Base-by-base conservation (phyloP, 1,140 invertebrate species). In the Chrysomallon squamiferum region DNA sequence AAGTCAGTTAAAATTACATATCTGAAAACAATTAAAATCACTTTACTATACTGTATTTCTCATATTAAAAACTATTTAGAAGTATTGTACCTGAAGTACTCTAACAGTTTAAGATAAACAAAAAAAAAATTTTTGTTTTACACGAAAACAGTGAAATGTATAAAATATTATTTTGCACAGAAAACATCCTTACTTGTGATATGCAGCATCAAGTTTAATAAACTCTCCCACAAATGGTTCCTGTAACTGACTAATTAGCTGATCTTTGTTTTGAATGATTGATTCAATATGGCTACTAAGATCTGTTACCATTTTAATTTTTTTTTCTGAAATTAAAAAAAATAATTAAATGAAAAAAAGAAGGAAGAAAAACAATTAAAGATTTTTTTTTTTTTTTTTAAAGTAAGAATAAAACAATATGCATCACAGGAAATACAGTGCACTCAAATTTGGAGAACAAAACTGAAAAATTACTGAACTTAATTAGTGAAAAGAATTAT, bases 181-280 rank as follows among this genome's bases (percentile, higher is more conserved):
- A n/a, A n/a, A n/a, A n/a, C n/a, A n/a, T n/a, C 6, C 25, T 38
- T 66, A 78, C 76, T 61, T 78, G 66, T 80, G 78, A 43, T 76
- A 75, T 33, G 72, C 72, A n/a, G 78, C 76, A 38, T 80, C 78
- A 20, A 80, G 65, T 60, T 76, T 77, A 20, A 80, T 69, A 56
- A 66, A 80, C 29, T 78, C 73, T 18, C 78, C 78, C 27, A 77
- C 73, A 71, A 73, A 77, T 32, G 78, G 78, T 45, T 77, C 74
- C 64, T 80, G 78, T 30, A 80, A 58, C 35, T 75, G 59, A 13
- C 65, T 65, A 27, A 75, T 64, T n/a, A 80, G 38, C 50, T 67
- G 69, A 32, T 74, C 69, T 65, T 78, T 80, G 54, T 68, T 73
- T 43, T 71, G 67, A n/a, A 77, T 74, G 3, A 80, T 71, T 35